These are phyloP conservation scores for Drosophila suzukii DNA, from an alignment of 1,140 invertebrate species.

Conservation along the genomic window DNA sequence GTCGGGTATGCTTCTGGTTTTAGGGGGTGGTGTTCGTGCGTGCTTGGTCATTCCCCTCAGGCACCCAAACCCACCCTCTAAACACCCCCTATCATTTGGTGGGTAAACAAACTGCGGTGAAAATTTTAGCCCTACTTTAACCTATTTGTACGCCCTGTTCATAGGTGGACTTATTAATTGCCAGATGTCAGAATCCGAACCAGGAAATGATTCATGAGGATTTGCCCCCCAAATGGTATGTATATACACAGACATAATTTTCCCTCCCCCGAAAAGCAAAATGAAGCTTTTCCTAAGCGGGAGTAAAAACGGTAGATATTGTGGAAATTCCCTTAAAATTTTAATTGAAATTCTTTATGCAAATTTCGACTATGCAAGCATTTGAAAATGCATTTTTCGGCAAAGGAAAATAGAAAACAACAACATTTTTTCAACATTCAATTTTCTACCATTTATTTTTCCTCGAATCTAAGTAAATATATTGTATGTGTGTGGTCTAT, in stretches of 20 bases:
- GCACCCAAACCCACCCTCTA: neutral
- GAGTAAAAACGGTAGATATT: neutral
- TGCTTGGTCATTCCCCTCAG: conserved; percentile 43
- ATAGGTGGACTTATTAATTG: conserved; percentile 24
- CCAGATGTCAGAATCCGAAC: conserved; percentile 31
- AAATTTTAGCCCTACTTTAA: conserved; percentile 27
- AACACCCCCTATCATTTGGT: conserved; percentile 22
- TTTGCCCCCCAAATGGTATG: neutral
- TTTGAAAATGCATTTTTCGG: conserved; percentile 21
- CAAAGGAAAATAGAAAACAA: neutral
- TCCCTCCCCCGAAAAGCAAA: neutral
- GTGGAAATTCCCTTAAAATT: conserved; percentile 17
- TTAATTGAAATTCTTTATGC: conserved; percentile 45
- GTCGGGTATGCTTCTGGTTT: neutral
- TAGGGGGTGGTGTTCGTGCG: conserved; percentile 5
- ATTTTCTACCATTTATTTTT: conserved; percentile 29
- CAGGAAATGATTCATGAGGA: conserved; percentile 26
- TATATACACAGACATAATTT: neutral
- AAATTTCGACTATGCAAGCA: conserved; percentile 25
- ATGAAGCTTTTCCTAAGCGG: neutral
- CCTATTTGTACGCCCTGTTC: conserved; percentile 9
- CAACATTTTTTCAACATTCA: conserved; percentile 8
- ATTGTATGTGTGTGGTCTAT: neutral
- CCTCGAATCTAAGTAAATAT: conserved; percentile 31
- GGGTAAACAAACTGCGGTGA: conserved; percentile 30